Conservation (phyloP, 2,888 invertebrate genomes). For the Troilus luridus region DNA sequence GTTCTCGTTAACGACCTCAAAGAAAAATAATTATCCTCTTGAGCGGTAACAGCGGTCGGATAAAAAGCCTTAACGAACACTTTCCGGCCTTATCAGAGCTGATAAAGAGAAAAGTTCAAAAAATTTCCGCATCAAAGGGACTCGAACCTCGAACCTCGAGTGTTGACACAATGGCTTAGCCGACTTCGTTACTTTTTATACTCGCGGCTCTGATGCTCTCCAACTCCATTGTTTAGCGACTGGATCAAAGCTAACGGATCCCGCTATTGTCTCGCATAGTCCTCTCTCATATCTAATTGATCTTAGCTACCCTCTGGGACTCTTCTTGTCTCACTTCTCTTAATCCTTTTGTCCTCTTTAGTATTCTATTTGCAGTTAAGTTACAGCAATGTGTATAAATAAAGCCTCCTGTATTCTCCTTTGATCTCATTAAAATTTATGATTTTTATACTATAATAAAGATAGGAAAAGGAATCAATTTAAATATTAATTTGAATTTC, state of each 20-base stretch:
- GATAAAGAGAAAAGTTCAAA: constrained; percentile 47
- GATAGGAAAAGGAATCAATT: neutral
- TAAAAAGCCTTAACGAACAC: constrained; percentile 56
- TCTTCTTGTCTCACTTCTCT: neutral
- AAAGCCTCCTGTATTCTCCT: neutral
- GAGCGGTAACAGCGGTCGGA: neutral
- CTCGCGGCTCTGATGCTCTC: neutral
- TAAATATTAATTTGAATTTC: too few species aligned
- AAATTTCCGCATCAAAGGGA: constrained; percentile 42
- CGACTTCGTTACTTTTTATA: constrained; percentile 51
- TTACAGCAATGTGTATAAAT: neutral
- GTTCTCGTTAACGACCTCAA: constrained; percentile 29
- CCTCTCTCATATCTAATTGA: constrained; percentile 34
- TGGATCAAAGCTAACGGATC: constrained; percentile 20
- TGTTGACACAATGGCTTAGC: constrained; percentile 45
- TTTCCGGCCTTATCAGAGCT: constrained; percentile 54
- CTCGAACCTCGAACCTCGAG: neutral
- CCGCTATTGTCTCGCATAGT: constrained; percentile 1
- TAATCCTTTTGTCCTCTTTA: neutral
- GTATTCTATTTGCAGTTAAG: constrained; percentile 5
- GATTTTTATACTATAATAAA: neutral
- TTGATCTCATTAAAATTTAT: neutral
- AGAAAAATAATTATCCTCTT: constrained; percentile 46
- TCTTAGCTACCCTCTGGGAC: neutral
- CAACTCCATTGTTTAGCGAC: constrained; percentile 47